Evolutionary conservation across 1,140 invertebrate species (phyloP).

Genomic region (Drosophila truncata): DNA sequence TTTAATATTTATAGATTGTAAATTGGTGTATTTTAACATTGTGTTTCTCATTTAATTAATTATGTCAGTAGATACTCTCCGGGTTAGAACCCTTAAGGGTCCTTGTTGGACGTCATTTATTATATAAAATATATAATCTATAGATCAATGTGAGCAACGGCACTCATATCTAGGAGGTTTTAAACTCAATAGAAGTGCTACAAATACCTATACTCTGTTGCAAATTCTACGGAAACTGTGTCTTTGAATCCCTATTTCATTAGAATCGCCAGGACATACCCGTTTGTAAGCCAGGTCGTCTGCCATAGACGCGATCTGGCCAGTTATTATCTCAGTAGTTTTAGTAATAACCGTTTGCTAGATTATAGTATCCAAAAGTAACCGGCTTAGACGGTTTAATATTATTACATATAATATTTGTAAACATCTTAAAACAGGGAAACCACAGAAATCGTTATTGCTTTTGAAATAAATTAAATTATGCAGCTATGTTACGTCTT

Average conservation of each 20-base stretch:
- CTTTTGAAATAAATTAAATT: background rate
- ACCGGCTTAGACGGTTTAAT: conserved; percentile 7
- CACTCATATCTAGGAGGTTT: background rate
- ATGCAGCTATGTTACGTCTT: background rate
- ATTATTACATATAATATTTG: background rate
- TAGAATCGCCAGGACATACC: background rate
- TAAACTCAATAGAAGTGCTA: background rate
- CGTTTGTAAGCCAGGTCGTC: background rate
- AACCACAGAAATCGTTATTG: background rate
- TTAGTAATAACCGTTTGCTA: background rate
- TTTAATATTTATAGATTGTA: background rate
- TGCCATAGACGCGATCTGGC: background rate
- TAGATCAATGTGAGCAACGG: background rate
- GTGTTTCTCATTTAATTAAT: background rate
- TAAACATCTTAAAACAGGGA: background rate
- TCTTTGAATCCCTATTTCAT: background rate
- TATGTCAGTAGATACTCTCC: background rate
- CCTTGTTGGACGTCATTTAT: background rate
- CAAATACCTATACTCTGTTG: background rate
- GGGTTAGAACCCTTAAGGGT: background rate
- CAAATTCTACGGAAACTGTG: background rate
- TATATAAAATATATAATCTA: background rate
- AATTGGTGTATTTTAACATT: background rate
- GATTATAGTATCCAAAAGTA: background rate
- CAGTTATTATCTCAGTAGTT: background rate